A percentile compares a stretch with the other conserved stretches of the same genome.
phyloP scores from a whole-genome alignment of 2,797 vertebrate species.

The Sebastolobus altivelis region DNA sequence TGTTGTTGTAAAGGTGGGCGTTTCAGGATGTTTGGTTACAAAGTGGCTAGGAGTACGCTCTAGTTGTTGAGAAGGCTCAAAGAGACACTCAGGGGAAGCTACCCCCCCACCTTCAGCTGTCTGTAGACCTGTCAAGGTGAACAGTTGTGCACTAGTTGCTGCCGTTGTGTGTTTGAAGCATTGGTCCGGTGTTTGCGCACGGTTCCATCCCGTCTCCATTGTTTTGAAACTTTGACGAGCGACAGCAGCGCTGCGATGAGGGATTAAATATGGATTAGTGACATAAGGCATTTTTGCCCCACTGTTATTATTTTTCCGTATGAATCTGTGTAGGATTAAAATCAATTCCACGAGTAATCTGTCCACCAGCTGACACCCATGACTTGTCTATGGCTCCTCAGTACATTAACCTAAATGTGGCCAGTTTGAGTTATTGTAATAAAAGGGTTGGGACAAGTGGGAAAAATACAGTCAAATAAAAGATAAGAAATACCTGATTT shows the following conservation, averaged over 20 bases:
- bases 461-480: neutral
- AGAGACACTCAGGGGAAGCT: neutral
- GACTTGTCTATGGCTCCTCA: constrained; percentile 42
- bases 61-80: constrained; percentile 10
- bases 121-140: constrained; percentile 29
- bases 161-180: neutral
- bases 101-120: neutral
- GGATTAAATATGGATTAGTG: constrained; percentile 79
- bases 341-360: constrained; percentile 74
- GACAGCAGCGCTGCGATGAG: constrained; percentile 55
- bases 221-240: constrained; percentile 67
- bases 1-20: constrained; percentile 12
- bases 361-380: constrained; percentile 67
- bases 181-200: neutral
- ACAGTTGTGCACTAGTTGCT: constrained; percentile 2
- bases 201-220: constrained; percentile 28
- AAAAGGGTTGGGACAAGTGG: neutral
- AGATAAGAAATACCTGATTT: neutral
- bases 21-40: constrained; percentile 23
- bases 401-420: constrained; percentile 34
- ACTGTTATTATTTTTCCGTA: constrained; percentile 70
- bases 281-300: constrained; percentile 69
- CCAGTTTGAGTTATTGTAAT: neutral
- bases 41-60: neutral
- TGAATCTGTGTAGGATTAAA: constrained; percentile 76